These are phyloP conservation scores for Montifringilla adamsi DNA, from an alignment of 2,113 vertebrate species.

Conservation along the genomic window DNA sequence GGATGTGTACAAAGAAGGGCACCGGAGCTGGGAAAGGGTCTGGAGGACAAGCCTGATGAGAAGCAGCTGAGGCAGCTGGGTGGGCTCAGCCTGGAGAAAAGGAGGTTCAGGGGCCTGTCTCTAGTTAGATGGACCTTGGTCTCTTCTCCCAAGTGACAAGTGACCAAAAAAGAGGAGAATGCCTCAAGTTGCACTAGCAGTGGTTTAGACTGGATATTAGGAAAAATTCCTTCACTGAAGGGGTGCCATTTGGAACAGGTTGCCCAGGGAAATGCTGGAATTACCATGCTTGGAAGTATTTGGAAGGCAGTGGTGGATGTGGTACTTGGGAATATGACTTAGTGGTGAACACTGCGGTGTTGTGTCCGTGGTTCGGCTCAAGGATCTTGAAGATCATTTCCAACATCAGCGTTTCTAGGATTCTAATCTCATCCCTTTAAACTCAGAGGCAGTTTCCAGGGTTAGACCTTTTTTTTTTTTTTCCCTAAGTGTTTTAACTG, in stretches of 20 bases:
- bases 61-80: not conserved
- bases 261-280: not conserved
- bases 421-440: not conserved
- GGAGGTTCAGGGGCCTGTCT: not conserved
- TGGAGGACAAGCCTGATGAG: not conserved
- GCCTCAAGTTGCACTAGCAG: not conserved
- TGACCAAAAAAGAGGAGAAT: not conserved
- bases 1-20: not conserved
- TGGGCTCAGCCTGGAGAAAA: not conserved
- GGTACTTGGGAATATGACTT: not conserved
- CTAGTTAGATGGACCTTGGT: rapidly evolving
- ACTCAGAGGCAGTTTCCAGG: not conserved
- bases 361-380: not conserved
- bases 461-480: not conserved
- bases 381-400: not conserved
- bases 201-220: not conserved
- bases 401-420: not conserved
- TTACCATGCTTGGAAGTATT: not conserved
- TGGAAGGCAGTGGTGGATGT: not conserved
- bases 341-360: rapidly evolving
- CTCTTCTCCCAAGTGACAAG: not conserved
- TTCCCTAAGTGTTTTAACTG: not conserved
- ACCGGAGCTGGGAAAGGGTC: not conserved
- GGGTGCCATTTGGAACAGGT: rapidly evolving
- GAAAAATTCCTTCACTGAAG: not conserved